phyloP scores from a whole-genome alignment of 1,140 invertebrate genomes.

The Whitmania pigra region DNA sequence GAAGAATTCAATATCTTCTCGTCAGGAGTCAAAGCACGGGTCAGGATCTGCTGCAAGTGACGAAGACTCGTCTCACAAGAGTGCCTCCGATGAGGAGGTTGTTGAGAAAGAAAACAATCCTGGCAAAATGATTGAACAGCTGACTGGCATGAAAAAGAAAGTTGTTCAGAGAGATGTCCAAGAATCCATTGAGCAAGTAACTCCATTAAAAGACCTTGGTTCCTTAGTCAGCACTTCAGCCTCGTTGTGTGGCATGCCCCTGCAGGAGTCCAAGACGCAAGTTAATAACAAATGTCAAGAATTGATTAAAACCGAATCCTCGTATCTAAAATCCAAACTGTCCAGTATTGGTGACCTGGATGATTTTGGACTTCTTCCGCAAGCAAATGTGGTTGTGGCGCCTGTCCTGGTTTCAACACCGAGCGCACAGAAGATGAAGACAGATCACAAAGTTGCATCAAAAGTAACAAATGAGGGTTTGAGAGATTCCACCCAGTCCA shows the following conservation, averaged over 20 bases:
- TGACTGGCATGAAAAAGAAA: background rate
- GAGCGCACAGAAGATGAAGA: background rate
- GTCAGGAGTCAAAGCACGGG: background rate
- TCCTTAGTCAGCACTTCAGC: background rate
- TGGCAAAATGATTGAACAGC: background rate
- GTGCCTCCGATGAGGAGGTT: conserved; percentile 2
- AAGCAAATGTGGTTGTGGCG: background rate
- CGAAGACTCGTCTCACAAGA: background rate
- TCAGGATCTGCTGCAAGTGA: background rate
- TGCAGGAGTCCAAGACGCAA: conserved; percentile 8
- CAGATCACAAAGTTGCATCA: background rate
- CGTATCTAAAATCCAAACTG: conserved; percentile 6
- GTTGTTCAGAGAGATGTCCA: background rate
- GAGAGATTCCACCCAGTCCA: too few relatives aligned
- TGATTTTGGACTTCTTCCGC: conserved; percentile 36
- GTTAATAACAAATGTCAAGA: background rate
- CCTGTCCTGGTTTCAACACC: background rate
- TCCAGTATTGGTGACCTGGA: conserved; percentile 38
- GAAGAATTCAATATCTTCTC: background rate
- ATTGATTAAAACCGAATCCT: background rate
- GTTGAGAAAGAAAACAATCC: conserved; percentile 2
- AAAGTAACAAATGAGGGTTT: background rate
- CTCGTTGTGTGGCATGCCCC: background rate
- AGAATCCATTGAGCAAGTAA: background rate
- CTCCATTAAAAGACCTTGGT: background rate